Conservation (phyloP, 37 sponge, comb jelly and placozoan species). For the Chondrosia reniformis region DNA sequence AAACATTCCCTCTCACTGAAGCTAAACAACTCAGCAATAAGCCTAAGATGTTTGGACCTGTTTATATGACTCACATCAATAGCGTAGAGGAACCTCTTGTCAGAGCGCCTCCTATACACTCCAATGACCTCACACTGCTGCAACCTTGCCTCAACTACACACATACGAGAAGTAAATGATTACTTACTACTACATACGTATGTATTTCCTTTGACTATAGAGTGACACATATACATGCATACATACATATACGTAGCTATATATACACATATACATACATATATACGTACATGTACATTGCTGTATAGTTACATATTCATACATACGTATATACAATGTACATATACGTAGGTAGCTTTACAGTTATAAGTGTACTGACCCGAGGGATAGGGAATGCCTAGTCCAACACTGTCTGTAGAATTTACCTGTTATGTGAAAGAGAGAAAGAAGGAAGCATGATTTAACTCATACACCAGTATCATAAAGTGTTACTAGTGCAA, state of each 20-base stretch:
- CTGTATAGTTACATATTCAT: neutral
- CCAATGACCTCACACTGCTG: conserved; percentile 63
- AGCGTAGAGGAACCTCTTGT: conserved; percentile 71
- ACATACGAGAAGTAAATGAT: too few species aligned
- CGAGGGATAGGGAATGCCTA: too few species aligned
- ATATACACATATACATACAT: neutral
- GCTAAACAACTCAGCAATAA: neutral
- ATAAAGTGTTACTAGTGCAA: too few species aligned
- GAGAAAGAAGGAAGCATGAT: too few species aligned
- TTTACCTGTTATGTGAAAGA: too few species aligned
- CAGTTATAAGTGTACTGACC: too few species aligned
- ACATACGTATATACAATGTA: neutral
- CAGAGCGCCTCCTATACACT: conserved; percentile 58
- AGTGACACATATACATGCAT: neutral
- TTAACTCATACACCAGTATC: too few species aligned
- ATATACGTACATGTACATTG: neutral
- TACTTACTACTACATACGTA: conserved; percentile 1
- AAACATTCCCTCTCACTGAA: neutral
- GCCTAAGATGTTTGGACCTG: neutral
- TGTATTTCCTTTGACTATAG: neutral
- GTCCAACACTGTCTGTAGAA: too few species aligned
- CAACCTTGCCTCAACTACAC: conserved; percentile 22
- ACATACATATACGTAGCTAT: neutral
- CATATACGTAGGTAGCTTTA: neutral
- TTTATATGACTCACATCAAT: conserved; percentile 27